Percentiles rank a stretch among this genome's conserved stretches.
Evolutionary conservation across 2,888 invertebrate genomes (phyloP).

Genomic region (Alcis repandata): DNA sequence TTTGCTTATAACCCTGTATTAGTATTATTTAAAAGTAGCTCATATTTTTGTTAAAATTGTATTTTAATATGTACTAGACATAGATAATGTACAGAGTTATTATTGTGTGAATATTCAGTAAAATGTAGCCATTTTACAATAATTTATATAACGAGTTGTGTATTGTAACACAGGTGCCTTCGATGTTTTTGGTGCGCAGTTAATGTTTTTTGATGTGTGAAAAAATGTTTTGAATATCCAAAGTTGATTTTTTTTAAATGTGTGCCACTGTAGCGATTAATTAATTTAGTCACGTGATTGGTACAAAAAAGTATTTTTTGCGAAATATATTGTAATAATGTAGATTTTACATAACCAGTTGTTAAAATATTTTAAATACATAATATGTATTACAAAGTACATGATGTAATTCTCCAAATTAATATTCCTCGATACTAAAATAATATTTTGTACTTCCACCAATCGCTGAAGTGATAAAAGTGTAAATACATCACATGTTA

Average conservation of each 20-base stretch:
- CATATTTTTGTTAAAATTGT: constrained; percentile 41
- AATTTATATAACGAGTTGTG: constrained; percentile 24
- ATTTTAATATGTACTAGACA: constrained; percentile 14
- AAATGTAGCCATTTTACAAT: constrained; percentile 40
- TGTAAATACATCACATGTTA: constrained; percentile 1
- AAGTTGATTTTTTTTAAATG: neutral
- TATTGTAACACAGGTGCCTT: constrained; percentile 60
- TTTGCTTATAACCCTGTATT: too few species aligned
- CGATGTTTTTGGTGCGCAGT: constrained; percentile 57
- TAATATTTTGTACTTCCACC: too few species aligned
- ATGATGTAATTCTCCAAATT: too few species aligned
- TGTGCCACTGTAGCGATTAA: neutral
- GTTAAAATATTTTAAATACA: too few species aligned
- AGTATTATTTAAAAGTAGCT: constrained; percentile 55
- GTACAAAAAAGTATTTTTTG: too few species aligned
- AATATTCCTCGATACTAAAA: too few species aligned
- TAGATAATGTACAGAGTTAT: constrained; percentile 25
- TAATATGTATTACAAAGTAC: too few species aligned
- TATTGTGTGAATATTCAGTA: constrained; percentile 36
- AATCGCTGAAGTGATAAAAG: neutral
- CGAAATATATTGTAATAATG: neutral
- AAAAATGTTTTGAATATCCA: neutral
- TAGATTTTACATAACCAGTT: neutral
- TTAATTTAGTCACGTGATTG: constrained; percentile 15
- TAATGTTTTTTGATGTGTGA: constrained; percentile 36